Base-by-base conservation (phyloP, 2,797 vertebrate species). In the Melanotaenia nigrans region DNA sequence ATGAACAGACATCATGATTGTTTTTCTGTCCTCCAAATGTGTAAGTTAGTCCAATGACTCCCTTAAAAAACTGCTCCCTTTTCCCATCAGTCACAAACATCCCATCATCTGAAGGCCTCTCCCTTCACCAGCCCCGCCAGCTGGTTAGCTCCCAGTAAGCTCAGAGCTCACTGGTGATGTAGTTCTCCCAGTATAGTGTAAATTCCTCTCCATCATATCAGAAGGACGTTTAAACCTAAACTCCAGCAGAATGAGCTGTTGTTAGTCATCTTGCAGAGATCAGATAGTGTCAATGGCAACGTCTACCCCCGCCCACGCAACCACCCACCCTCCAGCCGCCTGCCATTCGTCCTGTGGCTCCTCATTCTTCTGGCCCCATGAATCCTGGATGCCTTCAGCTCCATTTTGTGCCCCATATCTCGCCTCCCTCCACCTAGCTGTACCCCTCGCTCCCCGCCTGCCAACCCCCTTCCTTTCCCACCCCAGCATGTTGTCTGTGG, bases 401-500 rank as follows among this genome's bases (percentile, higher is more conserved):
- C 82, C 83, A 86, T 81, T 61, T 42, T 14, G 16, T 14, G 56
- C 69, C 73, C 77, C 79, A 71, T 85, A 12, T 79, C 55, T 73
- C n/a, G 24, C 79, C 66, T 51, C 64, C 71, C 55, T 56, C 53
- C 74, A 36, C 72, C 77, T 66, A 45, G 71, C 82, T 82, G 62
- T 73, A 57, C 71, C 70, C 53, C 58, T 16, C 18, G 13, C 40
- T 16, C 16, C 59, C 53, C 0, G 14, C 66, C 40, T 47, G 40
- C 14, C 25, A 22, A 14, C 4, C 14, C 65, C 25, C 45, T 18
- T 11, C 61, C 36, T 24, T 2, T 7, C 71, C 78, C 65, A 49
- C 71, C 88, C 90, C 87, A 82, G 89, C 89, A 90, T 92, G 89
- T 78, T 83, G 83, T 89, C 85, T 91, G 85, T 88, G 89, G 90